phyloP scores from a whole-genome alignment of 2,888 invertebrate species.

The Malachius bipustulatus region DNA sequence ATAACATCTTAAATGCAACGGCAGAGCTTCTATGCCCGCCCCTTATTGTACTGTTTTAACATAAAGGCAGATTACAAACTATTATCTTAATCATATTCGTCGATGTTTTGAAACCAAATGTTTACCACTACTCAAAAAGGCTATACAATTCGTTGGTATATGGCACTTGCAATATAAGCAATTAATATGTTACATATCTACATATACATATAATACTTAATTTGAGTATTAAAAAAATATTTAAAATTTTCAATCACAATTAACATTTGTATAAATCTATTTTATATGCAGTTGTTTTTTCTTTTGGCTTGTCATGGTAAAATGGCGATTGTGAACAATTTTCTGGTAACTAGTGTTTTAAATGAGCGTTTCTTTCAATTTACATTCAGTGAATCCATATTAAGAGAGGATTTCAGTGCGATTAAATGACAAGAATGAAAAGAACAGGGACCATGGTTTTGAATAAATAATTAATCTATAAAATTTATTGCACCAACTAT shows the following conservation, averaged over 20 bases:
- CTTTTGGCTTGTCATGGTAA: slow-evolving; percentile 10
- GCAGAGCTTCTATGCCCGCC: slow-evolving; percentile 20
- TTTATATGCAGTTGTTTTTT: no score
- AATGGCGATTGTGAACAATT: no score
- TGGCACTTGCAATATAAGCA: slow-evolving; percentile 28
- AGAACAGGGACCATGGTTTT: no score
- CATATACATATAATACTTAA: slow-evolving; percentile 25
- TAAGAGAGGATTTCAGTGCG: no score
- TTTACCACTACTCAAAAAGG: slow-evolving; percentile 21
- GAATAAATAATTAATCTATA: no score
- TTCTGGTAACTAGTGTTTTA: no score
- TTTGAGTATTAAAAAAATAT: slow-evolving; percentile 29
- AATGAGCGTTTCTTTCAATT: no score
- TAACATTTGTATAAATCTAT: slow-evolving; percentile 17
- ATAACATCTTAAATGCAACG: slow-evolving; percentile 35
- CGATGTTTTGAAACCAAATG: slow-evolving; percentile 15
- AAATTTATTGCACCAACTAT: no score
- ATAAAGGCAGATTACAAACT: slow-evolving; percentile 30
- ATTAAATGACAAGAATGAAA: no score
- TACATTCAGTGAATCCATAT: no score
- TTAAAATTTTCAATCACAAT: slow-evolving; percentile 27
- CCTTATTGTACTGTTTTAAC: slow-evolving; percentile 35
- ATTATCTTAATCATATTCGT: slow-evolving; percentile 16
- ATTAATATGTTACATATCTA: slow-evolving; percentile 26
- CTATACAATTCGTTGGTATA: slow-evolving; percentile 29